Base-by-base conservation (phyloP, 1,140 invertebrate genomes). In the Globodera rostochiensis region DNA sequence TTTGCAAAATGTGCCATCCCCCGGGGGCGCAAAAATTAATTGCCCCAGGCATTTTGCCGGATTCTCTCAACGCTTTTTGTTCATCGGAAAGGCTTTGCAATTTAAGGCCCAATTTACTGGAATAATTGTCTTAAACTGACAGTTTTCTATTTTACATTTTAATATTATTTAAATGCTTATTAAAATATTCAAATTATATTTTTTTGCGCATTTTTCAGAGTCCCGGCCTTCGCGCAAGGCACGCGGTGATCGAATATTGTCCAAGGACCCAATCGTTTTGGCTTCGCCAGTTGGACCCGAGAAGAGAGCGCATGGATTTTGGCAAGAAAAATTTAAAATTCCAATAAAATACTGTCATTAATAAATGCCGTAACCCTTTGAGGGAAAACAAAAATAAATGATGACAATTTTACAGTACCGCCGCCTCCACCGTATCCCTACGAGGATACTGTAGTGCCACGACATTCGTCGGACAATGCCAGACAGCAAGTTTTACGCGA, bases 221-320 rank as follows among this genome's bases (percentile, higher is more conserved):
- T 19, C 13, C 73, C 4, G 64, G 76, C 21, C 80, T 84, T 46
- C 67, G 70, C 8, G n/a, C 75, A n/a, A 50, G 49, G 53, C 83
- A 84, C 75, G 83, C 83, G 8, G 45, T 84, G 21, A 82, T 84
- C 49, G 84, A 84, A 70, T 84, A 86, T 57, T 77, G 75, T 67
- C 80, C 84, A 45, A 49, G 76, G 15, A 84, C 83, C 15, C 67
- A 74, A 49, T 86, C 84, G 1, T 84, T 77, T 69, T 84, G 83
- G 83, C 73, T 84, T 7, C 70, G 84, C 11, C 82, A 84, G 45
- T 75, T 84, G 64, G 49, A 64, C 47, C 49, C 79, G 7, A n/a
- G 6, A 46, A 67, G 4, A 9, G 49, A 60, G 21, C 66, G 45
- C 47, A 66, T 77, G 57, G 66, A 77, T 9, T 19, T 13, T 5